These are phyloP conservation scores for Tachina lurida DNA, from an alignment of 2,888 invertebrate species.

Conservation along the genomic window DNA sequence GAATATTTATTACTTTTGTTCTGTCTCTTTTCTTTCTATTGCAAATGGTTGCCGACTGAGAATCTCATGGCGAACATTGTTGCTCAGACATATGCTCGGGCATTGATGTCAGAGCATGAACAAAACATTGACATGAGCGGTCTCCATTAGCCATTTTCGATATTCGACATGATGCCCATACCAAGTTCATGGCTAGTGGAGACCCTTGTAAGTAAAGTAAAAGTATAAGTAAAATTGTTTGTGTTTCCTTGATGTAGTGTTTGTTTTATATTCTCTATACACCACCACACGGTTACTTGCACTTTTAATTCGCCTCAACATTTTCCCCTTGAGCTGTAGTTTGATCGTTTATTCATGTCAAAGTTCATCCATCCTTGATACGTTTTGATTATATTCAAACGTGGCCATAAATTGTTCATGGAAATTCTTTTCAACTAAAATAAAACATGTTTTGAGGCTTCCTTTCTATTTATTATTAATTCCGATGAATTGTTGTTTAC, in stretches of 20 bases:
- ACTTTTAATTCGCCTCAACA: background rate
- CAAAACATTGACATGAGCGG: too few species aligned
- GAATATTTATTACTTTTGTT: too few species aligned
- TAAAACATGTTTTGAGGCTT: conserved; percentile 34
- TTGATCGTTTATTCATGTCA: background rate
- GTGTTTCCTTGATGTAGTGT: background rate
- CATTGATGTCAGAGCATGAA: too few species aligned
- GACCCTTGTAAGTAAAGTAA: too few species aligned
- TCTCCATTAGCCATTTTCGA: too few species aligned
- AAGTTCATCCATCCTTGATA: conserved; percentile 15
- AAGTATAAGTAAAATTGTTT: too few species aligned
- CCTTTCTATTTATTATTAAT: background rate
- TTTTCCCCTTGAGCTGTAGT: background rate
- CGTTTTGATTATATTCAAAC: conserved; percentile 35
- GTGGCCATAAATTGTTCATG: conserved; percentile 31
- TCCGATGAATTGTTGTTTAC: conserved; percentile 11
- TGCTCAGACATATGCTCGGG: too few species aligned
- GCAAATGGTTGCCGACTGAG: too few species aligned
- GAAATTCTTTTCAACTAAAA: conserved; percentile 9
- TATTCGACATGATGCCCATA: too few species aligned
- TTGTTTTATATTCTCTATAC: background rate
- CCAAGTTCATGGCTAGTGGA: too few species aligned
- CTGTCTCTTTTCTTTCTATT: too few species aligned
- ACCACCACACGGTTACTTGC: background rate
- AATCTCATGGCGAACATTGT: too few species aligned